Percentiles rank a stretch among this genome's conserved stretches.
These are phyloP conservation scores for Gallirallus australis DNA, from an alignment of 2,797 vertebrate species.

Conservation along the genomic window DNA sequence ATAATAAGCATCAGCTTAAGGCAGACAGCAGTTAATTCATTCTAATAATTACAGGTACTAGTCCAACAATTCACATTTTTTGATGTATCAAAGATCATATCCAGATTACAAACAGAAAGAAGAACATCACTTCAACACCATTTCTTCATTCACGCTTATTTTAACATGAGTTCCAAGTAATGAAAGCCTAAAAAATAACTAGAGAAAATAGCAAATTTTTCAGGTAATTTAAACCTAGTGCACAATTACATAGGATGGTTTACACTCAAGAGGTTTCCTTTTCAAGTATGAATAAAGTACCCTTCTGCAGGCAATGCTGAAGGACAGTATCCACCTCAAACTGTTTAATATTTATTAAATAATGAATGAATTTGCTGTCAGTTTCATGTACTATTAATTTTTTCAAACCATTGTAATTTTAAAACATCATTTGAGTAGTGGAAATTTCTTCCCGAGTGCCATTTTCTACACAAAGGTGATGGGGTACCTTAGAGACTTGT, in stretches of 20 bases:
- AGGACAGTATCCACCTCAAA: neutral
- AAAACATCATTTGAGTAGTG: neutral
- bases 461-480: neutral
- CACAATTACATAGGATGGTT: neutral
- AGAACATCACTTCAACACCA: neutral
- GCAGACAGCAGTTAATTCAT: constrained; percentile 5
- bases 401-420: neutral
- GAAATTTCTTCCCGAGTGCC: neutral
- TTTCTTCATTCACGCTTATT: neutral
- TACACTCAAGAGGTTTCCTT: neutral
- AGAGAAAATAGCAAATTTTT: neutral
- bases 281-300: neutral
- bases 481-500: neutral
- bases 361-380: neutral
- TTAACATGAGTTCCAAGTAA: neutral
- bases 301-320: neutral
- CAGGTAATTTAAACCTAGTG: neutral
- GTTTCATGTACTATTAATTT: neutral
- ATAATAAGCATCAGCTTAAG: neutral
- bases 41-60: neutral
- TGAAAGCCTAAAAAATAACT: neutral
- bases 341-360: neutral
- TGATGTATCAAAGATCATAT: neutral
- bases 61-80: neutral
- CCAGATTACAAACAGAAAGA: constrained; percentile 2